Base-by-base conservation (phyloP, 1,140 invertebrate species). In the Brachionus koreanus region DNA sequence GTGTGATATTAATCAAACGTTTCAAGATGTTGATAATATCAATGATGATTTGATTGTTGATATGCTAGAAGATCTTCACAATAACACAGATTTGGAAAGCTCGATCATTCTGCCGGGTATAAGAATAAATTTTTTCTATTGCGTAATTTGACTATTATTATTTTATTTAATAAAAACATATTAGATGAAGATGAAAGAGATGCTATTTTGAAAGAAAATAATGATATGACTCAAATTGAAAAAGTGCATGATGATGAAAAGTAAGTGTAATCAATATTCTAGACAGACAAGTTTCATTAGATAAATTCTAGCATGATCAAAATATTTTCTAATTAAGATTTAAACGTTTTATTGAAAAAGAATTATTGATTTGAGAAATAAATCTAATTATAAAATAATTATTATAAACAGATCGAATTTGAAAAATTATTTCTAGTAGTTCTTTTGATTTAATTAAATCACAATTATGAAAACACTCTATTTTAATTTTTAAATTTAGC, bases 41-140 rank as follows among this genome's bases (percentile, higher is more conserved):
- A 72, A 72, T 43, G 69, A 74, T 46, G 69, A 74, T 25, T 46
- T 74, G 25, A 74, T 74, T 5, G 69, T 19, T 74, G 42, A 74
- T 42, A 74, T 74, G 42, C 42, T 74, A 7, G 69, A 74, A 12
- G 69, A 74, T 46, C 25, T 74, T 25, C 69, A 74, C 43, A 74
- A 74, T 74, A 74, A 74, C 7, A 74, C 39, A 25, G 69, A 74
- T 46, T n/a, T 74, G 23, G 69, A 74, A 25, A 74, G 12, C 33
- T 74, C 42, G 3, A 46, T 74, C 12, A 23, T 46, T 74, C 42
- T n/a, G 19, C 19, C 23, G 43, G 42, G 42, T 46, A 74, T 29
- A 29, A 29, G 29, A 74, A 74, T 39, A 43, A n/a, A 37, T 19
- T 69, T 37, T 35, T 13, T 37, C 13, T n/a, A 35, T 6, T 29